Evolutionary conservation across 2,113 vertebrate genomes (phyloP).

Genomic region (Fregata magnificens): DNA sequence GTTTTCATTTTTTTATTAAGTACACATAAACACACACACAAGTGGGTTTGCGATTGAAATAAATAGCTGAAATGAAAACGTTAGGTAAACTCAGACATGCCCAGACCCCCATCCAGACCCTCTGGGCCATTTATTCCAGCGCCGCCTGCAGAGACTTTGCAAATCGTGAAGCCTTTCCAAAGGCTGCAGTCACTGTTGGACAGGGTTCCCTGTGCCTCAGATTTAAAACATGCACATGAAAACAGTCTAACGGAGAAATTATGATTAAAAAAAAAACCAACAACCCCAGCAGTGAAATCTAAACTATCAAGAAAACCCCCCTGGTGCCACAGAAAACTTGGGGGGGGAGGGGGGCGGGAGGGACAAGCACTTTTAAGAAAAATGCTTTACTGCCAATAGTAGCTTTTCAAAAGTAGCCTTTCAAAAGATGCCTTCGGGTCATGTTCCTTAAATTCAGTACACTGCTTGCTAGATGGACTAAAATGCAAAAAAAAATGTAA

Average conservation of each 20-base stretch:
- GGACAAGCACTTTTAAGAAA: not conserved
- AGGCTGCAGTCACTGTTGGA: not conserved
- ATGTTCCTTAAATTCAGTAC: not conserved
- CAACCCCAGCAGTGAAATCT: not conserved
- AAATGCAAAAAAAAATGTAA: not conserved
- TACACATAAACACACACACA: not conserved
- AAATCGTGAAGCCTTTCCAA: not conserved
- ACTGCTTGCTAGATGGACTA: not conserved
- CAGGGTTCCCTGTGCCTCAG: not conserved
- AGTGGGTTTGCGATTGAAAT: not conserved
- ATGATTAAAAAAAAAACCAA: too few species aligned
- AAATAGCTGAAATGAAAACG: not conserved
- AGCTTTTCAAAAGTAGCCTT: not conserved
- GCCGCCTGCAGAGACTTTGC: not conserved
- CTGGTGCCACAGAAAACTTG: not conserved
- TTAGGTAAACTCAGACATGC: not conserved
- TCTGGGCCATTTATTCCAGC: not conserved
- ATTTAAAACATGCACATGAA: not conserved
- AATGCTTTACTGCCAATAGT: not conserved
- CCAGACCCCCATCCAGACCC: not conserved
- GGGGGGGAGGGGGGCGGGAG: rapidly evolving
- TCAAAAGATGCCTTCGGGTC: not conserved
- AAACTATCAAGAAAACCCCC: not conserved
- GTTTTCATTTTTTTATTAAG: not conserved
- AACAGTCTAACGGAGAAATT: not conserved